Conservation (phyloP, 1,140 invertebrate genomes). For the Charaxes varanes region DNA sequence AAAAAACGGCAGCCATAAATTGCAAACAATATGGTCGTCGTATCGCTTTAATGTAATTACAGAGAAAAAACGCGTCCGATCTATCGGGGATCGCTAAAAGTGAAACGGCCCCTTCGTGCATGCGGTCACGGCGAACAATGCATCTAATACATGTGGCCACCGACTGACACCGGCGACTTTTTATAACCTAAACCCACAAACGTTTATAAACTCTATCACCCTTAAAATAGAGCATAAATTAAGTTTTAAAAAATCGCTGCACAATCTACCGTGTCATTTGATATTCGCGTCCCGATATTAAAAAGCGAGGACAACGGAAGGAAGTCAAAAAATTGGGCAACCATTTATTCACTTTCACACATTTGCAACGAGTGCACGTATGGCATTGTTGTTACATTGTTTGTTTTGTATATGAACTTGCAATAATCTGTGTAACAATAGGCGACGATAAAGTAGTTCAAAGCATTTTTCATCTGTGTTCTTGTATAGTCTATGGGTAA, state of each 20-base stretch:
- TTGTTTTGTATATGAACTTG: conserved; percentile 2
- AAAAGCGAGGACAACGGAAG: conserved; percentile 68
- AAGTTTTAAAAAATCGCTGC: conserved; percentile 1
- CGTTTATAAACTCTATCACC: conserved; percentile 13
- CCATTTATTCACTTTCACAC: conserved; percentile 60
- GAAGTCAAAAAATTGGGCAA: conserved; percentile 65
- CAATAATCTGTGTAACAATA: background rate
- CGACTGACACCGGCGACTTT: conserved; percentile 38
- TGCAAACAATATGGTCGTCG: conserved; percentile 49
- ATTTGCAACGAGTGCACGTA: conserved; percentile 46
- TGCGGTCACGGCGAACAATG: conserved; percentile 58
- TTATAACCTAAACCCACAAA: background rate
- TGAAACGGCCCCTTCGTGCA: conserved; percentile 25
- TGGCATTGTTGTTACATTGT: conserved; percentile 37
- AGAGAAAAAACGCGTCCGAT: conserved; percentile 50
- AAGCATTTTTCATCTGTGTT: no score
- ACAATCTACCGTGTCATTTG: conserved; percentile 48
- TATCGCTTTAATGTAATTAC: conserved; percentile 30
- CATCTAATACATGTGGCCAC: conserved; percentile 63
- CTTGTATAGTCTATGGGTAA: no score
- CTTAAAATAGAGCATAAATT: conserved; percentile 13
- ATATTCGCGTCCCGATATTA: conserved; percentile 58
- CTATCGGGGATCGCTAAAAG: conserved; percentile 54
- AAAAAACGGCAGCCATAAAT: conserved; percentile 57
- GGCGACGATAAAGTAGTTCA: background rate